Evolutionary conservation across 2,888 invertebrate species (phyloP).

Genomic region (Stratiomys singularior): DNA sequence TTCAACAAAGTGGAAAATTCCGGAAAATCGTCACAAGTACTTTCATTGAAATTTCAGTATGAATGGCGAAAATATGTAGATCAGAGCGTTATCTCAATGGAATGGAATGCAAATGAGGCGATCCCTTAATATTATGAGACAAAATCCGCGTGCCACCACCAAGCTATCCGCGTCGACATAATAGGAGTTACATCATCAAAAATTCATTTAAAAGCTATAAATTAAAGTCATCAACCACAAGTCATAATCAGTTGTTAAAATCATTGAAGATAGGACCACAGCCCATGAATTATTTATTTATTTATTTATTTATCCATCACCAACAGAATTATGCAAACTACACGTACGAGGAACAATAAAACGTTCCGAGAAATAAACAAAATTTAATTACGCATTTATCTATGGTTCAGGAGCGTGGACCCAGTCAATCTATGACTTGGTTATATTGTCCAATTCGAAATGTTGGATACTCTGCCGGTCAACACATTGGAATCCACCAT

Average conservation of each 20-base stretch:
- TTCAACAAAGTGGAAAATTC: neutral
- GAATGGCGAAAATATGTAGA: neutral
- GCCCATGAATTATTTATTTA: constrained; percentile 27
- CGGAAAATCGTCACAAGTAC: neutral
- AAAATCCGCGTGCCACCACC: neutral
- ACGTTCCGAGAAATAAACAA: neutral
- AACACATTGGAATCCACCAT: neutral
- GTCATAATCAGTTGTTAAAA: neutral
- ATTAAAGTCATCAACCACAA: neutral
- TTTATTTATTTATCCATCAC: neutral
- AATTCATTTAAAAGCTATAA: neutral
- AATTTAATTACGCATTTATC: neutral
- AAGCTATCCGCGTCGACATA: neutral
- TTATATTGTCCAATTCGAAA: neutral
- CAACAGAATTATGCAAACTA: constrained; percentile 15
- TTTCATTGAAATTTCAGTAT: neutral
- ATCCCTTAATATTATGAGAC: neutral
- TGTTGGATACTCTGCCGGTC: neutral
- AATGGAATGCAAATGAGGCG: neutral
- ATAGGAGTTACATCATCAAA: neutral
- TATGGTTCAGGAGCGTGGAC: neutral
- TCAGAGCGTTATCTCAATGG: neutral
- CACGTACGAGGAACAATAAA: neutral
- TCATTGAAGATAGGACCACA: neutral
- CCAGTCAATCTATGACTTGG: neutral